Conservation (phyloP, 2,888 invertebrate species). For the Heliconius ethilla region DNA sequence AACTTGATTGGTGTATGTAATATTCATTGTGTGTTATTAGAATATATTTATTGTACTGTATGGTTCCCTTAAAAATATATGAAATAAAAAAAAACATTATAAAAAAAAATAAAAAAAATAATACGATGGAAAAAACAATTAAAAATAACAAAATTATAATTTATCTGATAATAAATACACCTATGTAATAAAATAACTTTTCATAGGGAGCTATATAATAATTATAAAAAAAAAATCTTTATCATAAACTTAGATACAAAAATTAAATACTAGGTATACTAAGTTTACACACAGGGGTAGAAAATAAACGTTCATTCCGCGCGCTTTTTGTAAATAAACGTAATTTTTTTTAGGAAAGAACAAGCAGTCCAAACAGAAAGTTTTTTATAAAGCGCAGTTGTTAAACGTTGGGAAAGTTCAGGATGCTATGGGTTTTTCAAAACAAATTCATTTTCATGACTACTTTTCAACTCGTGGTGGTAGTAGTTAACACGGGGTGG, state of each 20-base stretch:
- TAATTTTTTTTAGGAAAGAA: constrained; percentile 2
- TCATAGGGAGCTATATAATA: not conserved
- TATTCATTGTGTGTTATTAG: no score
- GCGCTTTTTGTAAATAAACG: not conserved
- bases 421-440: constrained; percentile 9
- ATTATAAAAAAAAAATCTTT: not conserved
- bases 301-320: not conserved
- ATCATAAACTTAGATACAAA: not conserved
- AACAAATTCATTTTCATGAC: constrained; percentile 18
- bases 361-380: constrained; percentile 9
- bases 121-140: not conserved
- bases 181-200: not conserved
- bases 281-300: not conserved
- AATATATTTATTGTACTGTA: no score
- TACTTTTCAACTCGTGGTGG: not conserved
- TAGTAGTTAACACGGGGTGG: not conserved
- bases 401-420: constrained; percentile 12
- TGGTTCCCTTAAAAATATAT: no score
- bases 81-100: no score
- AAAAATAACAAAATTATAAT: not conserved
- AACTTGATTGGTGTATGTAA: no score
- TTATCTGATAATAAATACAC: not conserved
- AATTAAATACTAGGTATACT: not conserved
- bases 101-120: no score
- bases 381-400: constrained; percentile 23